Conservation (phyloP, 1,140 invertebrate species). For the Schlechtendalia chinensis region DNA sequence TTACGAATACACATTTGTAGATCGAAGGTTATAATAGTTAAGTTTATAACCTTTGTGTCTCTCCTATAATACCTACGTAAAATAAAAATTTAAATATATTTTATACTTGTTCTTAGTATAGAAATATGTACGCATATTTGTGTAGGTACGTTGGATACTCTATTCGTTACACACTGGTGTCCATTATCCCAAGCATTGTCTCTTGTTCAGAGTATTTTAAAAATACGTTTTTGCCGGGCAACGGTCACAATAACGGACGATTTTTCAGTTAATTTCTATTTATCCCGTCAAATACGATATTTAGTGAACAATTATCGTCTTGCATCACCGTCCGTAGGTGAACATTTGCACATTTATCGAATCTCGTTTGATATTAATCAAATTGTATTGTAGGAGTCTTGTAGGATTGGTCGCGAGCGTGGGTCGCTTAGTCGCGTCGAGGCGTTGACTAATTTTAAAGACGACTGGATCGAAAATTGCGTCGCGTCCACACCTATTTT, state of each 20-base stretch:
- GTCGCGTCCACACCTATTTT: slow-evolving; percentile 19
- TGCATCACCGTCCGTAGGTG: too few species aligned
- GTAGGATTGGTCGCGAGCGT: slow-evolving; percentile 19
- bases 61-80: neutral
- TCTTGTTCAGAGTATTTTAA: too few species aligned
- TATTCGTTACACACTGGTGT: too few species aligned
- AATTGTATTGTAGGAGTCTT: slow-evolving; percentile 21
- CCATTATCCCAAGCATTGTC: too few species aligned
- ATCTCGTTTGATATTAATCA: slow-evolving; percentile 1
- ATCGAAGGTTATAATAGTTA: neutral
- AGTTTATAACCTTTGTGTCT: neutral
- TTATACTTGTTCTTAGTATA: too few species aligned
- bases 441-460: slow-evolving; percentile 25
- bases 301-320: neutral
- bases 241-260: too few species aligned
- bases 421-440: slow-evolving; percentile 15
- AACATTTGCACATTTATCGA: neutral
- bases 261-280: too few species aligned
- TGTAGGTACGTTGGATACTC: too few species aligned
- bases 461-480: neutral
- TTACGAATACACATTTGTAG: neutral
- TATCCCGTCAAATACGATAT: neutral
- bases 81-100: neutral
- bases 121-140: too few species aligned
- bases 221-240: too few species aligned